Conservation (phyloP, 2,113 vertebrate genomes). For the Coptodon rendalli region DNA sequence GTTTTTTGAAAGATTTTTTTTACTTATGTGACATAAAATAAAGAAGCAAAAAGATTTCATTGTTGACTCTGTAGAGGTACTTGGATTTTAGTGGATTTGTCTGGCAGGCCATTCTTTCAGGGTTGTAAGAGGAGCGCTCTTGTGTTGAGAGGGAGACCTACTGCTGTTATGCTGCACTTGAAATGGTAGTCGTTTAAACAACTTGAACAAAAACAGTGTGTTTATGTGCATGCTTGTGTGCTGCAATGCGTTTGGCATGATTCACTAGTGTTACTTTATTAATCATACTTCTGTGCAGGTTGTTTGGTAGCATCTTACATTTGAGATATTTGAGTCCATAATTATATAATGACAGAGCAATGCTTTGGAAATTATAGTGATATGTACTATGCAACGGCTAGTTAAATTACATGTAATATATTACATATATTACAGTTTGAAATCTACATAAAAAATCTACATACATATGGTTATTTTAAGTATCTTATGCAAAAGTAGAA, state of each 20-base stretch:
- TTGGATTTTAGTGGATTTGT: slow-evolving; percentile 5
- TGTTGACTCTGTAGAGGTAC: not conserved
- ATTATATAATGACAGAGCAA: not conserved
- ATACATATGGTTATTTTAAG: not conserved
- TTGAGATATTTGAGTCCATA: not conserved
- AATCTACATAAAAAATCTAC: not conserved
- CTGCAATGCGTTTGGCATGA: not conserved
- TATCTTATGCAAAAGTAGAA: not conserved
- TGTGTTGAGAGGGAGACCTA: not conserved
- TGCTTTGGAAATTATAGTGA: not conserved
- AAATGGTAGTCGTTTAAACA: not conserved
- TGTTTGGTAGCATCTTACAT: not conserved
- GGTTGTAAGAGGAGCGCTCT: not conserved
- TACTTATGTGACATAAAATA: not conserved
- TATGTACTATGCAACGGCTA: accelerated
- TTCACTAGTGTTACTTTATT: not conserved
- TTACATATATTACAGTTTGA: not conserved
- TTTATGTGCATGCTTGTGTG: not conserved
- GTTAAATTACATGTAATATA: not conserved
- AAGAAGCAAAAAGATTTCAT: not conserved
- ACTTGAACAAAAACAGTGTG: not conserved
- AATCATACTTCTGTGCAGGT: not conserved
- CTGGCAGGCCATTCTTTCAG: not conserved
- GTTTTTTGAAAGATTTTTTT: not conserved
- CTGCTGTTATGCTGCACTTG: not conserved